Conservation (phyloP, 2,888 invertebrate genomes). For the Amphipyra berbera region DNA sequence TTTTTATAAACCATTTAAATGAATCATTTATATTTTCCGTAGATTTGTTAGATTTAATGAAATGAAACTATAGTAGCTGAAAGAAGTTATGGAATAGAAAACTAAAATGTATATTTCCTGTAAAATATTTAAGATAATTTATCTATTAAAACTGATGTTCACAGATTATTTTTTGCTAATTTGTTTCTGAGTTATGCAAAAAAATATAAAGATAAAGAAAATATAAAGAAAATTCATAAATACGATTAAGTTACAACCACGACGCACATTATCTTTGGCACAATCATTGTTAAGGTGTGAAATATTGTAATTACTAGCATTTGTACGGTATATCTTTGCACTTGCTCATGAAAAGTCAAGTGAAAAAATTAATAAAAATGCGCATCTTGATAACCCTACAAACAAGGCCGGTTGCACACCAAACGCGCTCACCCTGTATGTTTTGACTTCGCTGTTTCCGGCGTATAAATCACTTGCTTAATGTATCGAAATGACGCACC, state of each 20-base stretch:
- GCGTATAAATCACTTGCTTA: slow-evolving; percentile 87
- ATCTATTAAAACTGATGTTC: no score
- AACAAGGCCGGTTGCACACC: slow-evolving; percentile 61
- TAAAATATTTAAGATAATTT: no score
- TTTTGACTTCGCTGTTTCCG: slow-evolving; percentile 86
- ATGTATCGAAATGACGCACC: slow-evolving; percentile 87
- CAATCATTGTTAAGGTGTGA: slow-evolving; percentile 23
- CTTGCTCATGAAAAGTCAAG: slow-evolving; percentile 20
- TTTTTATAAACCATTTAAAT: no score
- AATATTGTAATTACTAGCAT: slow-evolving; percentile 14
- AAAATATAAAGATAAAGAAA: not conserved
- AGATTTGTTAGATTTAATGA: no score
- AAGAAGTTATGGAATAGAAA: no score
- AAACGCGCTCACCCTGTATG: slow-evolving; percentile 73
- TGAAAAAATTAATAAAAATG: slow-evolving; percentile 35
- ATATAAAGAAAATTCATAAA: not conserved
- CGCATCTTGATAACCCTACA: slow-evolving; percentile 67
- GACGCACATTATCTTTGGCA: slow-evolving; percentile 8
- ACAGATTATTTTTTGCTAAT: no score
- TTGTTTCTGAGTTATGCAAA: not conserved
- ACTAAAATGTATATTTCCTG: no score
- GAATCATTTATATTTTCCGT: no score
- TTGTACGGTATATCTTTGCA: slow-evolving; percentile 18
- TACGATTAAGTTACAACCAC: slow-evolving; percentile 3
- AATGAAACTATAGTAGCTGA: no score